A percentile compares a stretch with the other conserved stretches of the same genome.
These are phyloP conservation scores for Chymomyza caudatula DNA, from an alignment of 2,888 invertebrate genomes.

Conservation along the genomic window DNA sequence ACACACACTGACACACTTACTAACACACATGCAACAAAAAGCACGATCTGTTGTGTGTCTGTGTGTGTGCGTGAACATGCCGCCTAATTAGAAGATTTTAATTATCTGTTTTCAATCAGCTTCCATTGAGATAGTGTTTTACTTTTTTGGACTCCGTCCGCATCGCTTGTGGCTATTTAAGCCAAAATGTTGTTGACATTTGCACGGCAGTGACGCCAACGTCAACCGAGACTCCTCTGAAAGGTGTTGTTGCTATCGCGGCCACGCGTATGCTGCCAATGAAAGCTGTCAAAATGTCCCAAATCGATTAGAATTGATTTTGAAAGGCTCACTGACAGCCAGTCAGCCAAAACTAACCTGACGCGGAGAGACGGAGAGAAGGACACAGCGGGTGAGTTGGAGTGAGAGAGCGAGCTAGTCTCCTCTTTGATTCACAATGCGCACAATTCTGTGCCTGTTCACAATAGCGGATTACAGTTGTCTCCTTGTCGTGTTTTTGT, in stretches of 20 bases:
- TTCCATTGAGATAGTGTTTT: conserved; percentile 66
- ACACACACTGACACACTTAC: too few species aligned
- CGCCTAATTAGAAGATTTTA: conserved; percentile 70
- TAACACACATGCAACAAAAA: background rate
- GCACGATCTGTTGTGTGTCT: conserved; percentile 13
- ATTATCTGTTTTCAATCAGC: conserved; percentile 69
- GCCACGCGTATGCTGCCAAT: conserved; percentile 71
- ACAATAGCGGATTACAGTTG: conserved; percentile 71
- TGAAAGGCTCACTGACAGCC: conserved; percentile 61
- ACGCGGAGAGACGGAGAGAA: background rate
- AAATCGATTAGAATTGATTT: conserved; percentile 74
- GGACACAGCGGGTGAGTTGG: background rate
- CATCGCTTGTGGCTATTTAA: conserved; percentile 40
- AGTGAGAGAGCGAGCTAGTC: background rate
- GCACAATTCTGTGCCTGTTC: conserved; percentile 22
- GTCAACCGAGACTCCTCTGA: conserved; percentile 18
- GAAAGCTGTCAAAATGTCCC: conserved; percentile 72
- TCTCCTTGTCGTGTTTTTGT: conserved; percentile 61
- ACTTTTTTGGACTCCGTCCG: conserved; percentile 37
- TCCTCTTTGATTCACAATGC: background rate
- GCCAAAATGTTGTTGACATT: conserved; percentile 65
- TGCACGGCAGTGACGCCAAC: conserved; percentile 16
- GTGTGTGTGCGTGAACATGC: conserved; percentile 68
- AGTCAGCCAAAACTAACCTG: background rate
- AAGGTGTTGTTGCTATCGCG: conserved; percentile 60